Evolutionary conservation across 1,140 invertebrate species (phyloP).

Genomic region (Chrysoperla carnea): DNA sequence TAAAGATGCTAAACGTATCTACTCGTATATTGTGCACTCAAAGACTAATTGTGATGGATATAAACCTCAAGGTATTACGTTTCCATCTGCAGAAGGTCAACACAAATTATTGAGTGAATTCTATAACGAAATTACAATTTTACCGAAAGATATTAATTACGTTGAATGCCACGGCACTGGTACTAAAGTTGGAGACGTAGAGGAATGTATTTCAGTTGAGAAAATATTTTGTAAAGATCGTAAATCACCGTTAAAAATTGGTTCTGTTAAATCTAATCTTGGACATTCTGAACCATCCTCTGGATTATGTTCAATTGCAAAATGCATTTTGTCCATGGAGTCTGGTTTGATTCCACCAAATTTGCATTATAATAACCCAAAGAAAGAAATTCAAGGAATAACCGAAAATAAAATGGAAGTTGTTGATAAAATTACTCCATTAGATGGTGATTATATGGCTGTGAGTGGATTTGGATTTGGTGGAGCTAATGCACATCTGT

Average conservation of each 20-base stretch:
- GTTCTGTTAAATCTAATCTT: constrained; percentile 53
- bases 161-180: constrained; percentile 49
- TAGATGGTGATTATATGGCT: constrained; percentile 36
- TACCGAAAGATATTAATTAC: constrained; percentile 32
- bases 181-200: constrained; percentile 41
- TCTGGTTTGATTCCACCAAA: constrained; percentile 35
- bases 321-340: constrained; percentile 14
- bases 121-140: constrained; percentile 30
- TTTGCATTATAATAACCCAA: constrained; percentile 43
- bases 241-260: constrained; percentile 37
- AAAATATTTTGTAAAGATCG: constrained; percentile 30
- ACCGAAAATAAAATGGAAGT: constrained; percentile 38
- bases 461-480: constrained; percentile 55
- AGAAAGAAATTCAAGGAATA: constrained; percentile 39
- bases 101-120: constrained; percentile 29
- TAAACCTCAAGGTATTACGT: constrained; percentile 36
- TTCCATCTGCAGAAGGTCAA: constrained; percentile 33
- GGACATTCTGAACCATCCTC: constrained; percentile 47
- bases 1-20: constrained; percentile 48
- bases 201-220: constrained; percentile 45
- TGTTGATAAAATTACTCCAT: constrained; percentile 30
- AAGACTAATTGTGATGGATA: constrained; percentile 52
- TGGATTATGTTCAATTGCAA: constrained; percentile 33
- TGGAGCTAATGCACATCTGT: constrained; percentile 43
- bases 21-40: constrained; percentile 21